Conservation (phyloP, 1,140 invertebrate genomes). For the Acromyrmex echinatior region DNA sequence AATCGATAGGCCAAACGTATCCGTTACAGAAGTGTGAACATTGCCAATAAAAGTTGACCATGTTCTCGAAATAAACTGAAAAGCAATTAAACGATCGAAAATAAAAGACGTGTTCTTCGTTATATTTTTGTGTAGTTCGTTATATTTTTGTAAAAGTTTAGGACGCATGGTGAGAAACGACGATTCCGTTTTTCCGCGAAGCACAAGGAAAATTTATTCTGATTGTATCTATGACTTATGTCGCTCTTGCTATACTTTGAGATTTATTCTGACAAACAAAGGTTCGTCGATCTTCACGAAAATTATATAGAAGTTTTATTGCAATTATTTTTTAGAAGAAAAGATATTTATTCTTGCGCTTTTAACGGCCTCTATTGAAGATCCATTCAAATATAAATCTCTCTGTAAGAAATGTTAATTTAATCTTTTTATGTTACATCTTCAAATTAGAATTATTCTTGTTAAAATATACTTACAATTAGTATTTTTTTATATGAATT, state of each 20-base stretch:
- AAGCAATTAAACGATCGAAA: conserved; percentile 11
- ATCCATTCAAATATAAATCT: too few relatives aligned
- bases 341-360: background rate
- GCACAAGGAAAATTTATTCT: conserved; percentile 1
- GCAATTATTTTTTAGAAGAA: background rate
- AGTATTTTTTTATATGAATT: too few relatives aligned
- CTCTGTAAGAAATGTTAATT: too few relatives aligned
- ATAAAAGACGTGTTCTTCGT: conserved; percentile 23
- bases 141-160: conserved; percentile 36
- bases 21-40: background rate
- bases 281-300: background rate
- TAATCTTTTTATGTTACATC: too few relatives aligned
- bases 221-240: background rate
- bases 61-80: conserved; percentile 44
- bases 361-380: background rate
- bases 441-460: too few relatives aligned
- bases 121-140: conserved; percentile 41
- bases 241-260: conserved; percentile 19
- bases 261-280: background rate
- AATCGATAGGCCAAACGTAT: background rate
- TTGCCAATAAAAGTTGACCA: conserved; percentile 15
- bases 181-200: background rate
- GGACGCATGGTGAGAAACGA: background rate
- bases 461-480: too few relatives aligned
- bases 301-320: background rate